Base-by-base conservation (phyloP, 2,113 vertebrate species). In the Bubo scandiacus region DNA sequence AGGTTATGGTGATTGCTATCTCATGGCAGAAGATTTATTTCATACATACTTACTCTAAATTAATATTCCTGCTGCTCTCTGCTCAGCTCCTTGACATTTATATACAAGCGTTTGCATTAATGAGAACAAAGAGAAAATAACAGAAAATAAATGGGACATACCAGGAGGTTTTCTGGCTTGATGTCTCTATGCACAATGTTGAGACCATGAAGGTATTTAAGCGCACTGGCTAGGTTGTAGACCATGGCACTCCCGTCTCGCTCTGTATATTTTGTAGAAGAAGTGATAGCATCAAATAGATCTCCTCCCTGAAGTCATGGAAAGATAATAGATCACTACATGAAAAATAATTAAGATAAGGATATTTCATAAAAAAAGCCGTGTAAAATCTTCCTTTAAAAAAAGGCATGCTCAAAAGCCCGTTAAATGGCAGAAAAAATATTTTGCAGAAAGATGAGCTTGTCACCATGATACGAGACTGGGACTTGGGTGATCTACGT, bases 131-230 rank as follows among this genome's bases (percentile, higher is more conserved):
- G 55, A 58, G 17, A 70, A 79, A 88, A 78, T 42, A 59, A 42
- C 55, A 40, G 43, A 51, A 92, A 95, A 90, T 27, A 68, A 88
- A 27, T 22, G 47, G 67, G 30, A 62, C 91, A 0, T 98, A 99
- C 99, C 99, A 99, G 96, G 70, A 99, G 98, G 91, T 99, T 99
- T 97, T 99, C 99, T 9, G 99, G 99, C 96, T 99, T 99, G 96
- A 99, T 99, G 94, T 99, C 99, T 91, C 99, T 98, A 97, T 99
- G 99, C 45, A 99, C 99, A 1, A 99, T 99, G 98, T 98, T 98
- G 95, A 99, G 98, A 78, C 98, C 84, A 27, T 99, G 99, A 42
- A 99, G 99, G 84, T 99, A 99, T 87, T 98, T 98, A 93, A 99
- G 98, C 13, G 99, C 99, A 6, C 96, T 99, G 25, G 99, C 99